Evolutionary conservation across 2,888 invertebrate species (phyloP), one percentile per base, ranked within the genome.

Genomic region (Microdon myrmicae): DNA sequence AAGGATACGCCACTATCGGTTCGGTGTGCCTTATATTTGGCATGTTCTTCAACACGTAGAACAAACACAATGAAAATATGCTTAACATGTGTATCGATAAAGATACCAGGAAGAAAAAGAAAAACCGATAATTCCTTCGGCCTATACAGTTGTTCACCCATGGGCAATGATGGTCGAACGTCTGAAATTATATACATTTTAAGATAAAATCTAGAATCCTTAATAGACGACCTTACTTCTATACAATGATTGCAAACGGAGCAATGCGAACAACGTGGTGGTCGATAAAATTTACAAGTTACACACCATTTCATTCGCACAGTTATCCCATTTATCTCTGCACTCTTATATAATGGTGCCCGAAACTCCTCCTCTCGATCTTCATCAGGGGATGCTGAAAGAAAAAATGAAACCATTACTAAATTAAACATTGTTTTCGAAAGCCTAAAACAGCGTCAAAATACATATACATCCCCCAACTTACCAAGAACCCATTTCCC

Each of bases 301-400:
- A 96, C 94, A 82, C 99, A 98, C 98, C 98, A 99, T 83, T 99
- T 99, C 98, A 99, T 98, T 67, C 98, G 90, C 66, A 99, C 96
- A 8, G 96, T 96, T 71, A 98, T 96, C 64, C 97, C 97, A 82
- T 96, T 95, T 71, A 99, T 96, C 82, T 98, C 97, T 68, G 97
- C 95, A 81, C 90, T 96, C 82, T 94, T 95, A 82, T 97, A 98
- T 61, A 99, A 83, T 6, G 95, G 95, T 61, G 97, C 95, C 73
- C 96, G 87, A 77, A 96, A 93, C 82, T 99, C 98, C 81, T 98
- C 97, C 82, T 96, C 96, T 72, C 92, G 85, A 80, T 96, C 96
- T 87, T 97, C 96, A 83, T 96, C 94, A 83, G 94, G 90, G 81
- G 92, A 90, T 74, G 96, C 96, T 96, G 69, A 32, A 74, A 73